Percentiles rank a stretch among this genome's conserved stretches.
phyloP scores from a whole-genome alignment of 2,797 vertebrate species.

The Arnoldichthys spilopterus region DNA sequence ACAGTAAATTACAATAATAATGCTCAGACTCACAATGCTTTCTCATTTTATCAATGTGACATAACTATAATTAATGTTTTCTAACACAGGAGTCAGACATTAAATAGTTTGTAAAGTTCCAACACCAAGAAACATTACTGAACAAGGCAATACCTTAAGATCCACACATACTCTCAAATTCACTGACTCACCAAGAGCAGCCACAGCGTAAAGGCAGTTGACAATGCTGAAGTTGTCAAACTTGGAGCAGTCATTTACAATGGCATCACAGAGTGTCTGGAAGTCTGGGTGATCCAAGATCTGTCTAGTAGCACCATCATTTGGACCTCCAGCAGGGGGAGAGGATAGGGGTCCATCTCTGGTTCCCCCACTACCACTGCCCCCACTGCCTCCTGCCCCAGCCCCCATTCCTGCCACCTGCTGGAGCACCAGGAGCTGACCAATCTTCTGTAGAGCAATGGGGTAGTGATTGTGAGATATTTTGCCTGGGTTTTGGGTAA shows the following conservation, averaged over 20 bases:
- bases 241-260: slow-evolving; percentile 81
- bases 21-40: neutral
- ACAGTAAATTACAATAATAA: neutral
- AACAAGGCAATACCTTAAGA: neutral
- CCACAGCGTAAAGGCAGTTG: slow-evolving; percentile 85
- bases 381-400: slow-evolving; percentile 5
- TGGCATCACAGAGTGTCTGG: slow-evolving; percentile 76
- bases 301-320: slow-evolving; percentile 58
- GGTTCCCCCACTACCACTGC: neutral
- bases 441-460: slow-evolving; percentile 88
- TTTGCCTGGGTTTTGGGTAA: slow-evolving; percentile 90
- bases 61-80: neutral
- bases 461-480: slow-evolving; percentile 90
- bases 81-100: too few species aligned
- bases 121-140: neutral
- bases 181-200: slow-evolving; percentile 78
- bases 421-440: slow-evolving; percentile 80
- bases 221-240: slow-evolving; percentile 90
- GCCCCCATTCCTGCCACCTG: slow-evolving; percentile 44
- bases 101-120: neutral
- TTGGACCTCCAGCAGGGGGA: slow-evolving; percentile 18
- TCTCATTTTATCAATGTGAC: too few species aligned
- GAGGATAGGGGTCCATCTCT: slow-evolving; percentile 36
- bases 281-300: slow-evolving; percentile 80
- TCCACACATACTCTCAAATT: neutral